Conservation (phyloP, 2,888 invertebrate species). For the Thecocarcelia acutangulata region DNA sequence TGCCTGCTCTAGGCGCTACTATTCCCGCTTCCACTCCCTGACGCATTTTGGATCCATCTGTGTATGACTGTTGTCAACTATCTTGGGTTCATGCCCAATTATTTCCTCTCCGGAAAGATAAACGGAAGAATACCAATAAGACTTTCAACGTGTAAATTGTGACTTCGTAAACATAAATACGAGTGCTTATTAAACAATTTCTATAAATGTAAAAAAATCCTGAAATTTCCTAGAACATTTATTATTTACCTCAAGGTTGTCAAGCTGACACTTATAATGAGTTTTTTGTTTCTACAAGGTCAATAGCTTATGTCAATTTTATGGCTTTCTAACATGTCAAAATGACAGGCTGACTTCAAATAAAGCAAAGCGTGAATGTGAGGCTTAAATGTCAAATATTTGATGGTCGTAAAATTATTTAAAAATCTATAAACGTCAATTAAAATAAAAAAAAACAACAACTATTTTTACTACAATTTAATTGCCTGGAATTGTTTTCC, state of each 20-base stretch:
- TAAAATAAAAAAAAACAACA: not conserved
- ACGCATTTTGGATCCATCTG: too few relatives aligned
- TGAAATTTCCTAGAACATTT: slow-evolving; percentile 39
- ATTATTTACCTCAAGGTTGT: slow-evolving; percentile 40
- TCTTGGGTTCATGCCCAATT: too few relatives aligned
- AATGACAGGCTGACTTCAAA: not conserved
- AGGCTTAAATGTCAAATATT: slow-evolving; percentile 33
- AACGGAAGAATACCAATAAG: too few relatives aligned
- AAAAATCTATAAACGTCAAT: slow-evolving; percentile 64
- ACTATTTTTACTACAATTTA: slow-evolving; percentile 75
- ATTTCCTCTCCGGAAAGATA: too few relatives aligned
- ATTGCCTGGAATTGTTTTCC: slow-evolving; percentile 71
- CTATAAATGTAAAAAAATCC: slow-evolving; percentile 23
- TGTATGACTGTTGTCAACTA: too few relatives aligned
- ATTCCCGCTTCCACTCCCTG: too few relatives aligned
- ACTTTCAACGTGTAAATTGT: too few relatives aligned
- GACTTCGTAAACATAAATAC: too few relatives aligned
- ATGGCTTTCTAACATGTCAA: slow-evolving; percentile 43
- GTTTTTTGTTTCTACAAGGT: slow-evolving; percentile 58
- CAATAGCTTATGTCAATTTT: slow-evolving; percentile 70
- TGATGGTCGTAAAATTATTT: slow-evolving; percentile 65
- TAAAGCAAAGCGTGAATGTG: slow-evolving; percentile 12
- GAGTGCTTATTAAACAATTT: not conserved
- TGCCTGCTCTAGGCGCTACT: too few relatives aligned
- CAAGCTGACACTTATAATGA: slow-evolving; percentile 25